Evolutionary conservation across 53 echinoderm and acorn worm species (phyloP).

Genomic region (Arbacia lixula): DNA sequence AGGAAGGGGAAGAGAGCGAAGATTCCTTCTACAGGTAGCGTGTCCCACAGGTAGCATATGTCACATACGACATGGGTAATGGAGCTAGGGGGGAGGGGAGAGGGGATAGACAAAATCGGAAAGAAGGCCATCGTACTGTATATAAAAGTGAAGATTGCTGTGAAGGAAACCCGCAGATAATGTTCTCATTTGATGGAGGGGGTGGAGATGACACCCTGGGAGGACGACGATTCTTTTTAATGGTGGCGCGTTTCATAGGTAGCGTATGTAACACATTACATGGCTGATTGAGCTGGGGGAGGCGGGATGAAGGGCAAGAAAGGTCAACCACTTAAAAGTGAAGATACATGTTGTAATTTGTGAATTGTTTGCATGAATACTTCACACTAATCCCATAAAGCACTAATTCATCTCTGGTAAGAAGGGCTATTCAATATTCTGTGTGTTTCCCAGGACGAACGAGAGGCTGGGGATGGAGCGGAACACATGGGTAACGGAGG

Average conservation of each 20-base stretch:
- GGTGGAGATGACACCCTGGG: no score
- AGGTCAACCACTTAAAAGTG: no score
- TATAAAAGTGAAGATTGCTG: no score
- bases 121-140: no score
- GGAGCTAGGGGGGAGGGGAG: neutral
- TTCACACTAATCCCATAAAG: no score
- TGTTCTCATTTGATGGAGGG: no score
- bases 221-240: conserved; percentile 70
- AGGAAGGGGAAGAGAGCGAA: conserved; percentile 21
- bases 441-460: conserved; percentile 48
- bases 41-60: conserved; percentile 58
- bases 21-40: conserved; percentile 73
- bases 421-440: no score
- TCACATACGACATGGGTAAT: conserved; percentile 23
- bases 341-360: no score
- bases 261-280: conserved; percentile 28
- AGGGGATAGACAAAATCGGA: neutral
- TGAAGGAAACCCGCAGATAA: no score
- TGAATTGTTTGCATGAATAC: no score
- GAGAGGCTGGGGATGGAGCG: conserved; percentile 52
- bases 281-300: neutral
- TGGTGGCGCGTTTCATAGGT: conserved; percentile 69
- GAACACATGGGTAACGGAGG: neutral
- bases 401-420: no score
- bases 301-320: no score